phyloP scores from a whole-genome alignment of 2,888 invertebrate genomes.

The Aplocera efformata region DNA sequence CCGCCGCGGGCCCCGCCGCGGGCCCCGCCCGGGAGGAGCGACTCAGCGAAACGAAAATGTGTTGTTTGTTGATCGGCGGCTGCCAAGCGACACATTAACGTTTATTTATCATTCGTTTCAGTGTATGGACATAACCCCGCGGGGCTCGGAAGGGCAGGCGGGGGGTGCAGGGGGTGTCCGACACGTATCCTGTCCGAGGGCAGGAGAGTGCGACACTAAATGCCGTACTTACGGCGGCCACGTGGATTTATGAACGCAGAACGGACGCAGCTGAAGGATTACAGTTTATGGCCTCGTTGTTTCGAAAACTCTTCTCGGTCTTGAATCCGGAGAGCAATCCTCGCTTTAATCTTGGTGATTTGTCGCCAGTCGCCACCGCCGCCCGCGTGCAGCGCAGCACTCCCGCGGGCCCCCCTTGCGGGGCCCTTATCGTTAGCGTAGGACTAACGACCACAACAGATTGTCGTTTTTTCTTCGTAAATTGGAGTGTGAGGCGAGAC shows the following conservation, averaged over 20 bases:
- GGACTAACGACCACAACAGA: conserved; percentile 14
- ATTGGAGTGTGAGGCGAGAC: background rate
- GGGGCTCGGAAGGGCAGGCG: too few relatives aligned
- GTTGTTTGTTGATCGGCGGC: too few relatives aligned
- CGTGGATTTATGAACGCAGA: conserved; percentile 23
- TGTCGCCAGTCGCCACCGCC: conserved; percentile 8
- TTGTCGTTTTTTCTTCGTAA: conserved; percentile 16
- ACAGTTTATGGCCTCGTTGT: conserved; percentile 18
- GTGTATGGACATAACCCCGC: background rate
- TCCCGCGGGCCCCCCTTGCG: too few relatives aligned
- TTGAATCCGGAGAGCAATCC: conserved; percentile 11
- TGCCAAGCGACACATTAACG: background rate
- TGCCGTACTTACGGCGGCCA: conserved; percentile 16
- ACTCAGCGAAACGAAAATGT: too few relatives aligned
- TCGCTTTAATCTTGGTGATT: conserved; percentile 13
- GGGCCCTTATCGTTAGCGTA: conserved; percentile 9
- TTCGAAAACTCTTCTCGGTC: conserved; percentile 14
- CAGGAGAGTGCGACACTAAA: conserved; percentile 15
- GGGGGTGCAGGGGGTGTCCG: background rate
- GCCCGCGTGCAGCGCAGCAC: too few relatives aligned
- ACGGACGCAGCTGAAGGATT: conserved; percentile 20
- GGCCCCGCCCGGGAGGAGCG: too few relatives aligned
- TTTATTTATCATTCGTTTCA: background rate
- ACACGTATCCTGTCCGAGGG: conserved; percentile 10
- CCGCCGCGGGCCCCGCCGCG: too few relatives aligned